These are phyloP conservation scores for Tinea semifulvella DNA, from an alignment of 2,888 invertebrate species.

Conservation along the genomic window DNA sequence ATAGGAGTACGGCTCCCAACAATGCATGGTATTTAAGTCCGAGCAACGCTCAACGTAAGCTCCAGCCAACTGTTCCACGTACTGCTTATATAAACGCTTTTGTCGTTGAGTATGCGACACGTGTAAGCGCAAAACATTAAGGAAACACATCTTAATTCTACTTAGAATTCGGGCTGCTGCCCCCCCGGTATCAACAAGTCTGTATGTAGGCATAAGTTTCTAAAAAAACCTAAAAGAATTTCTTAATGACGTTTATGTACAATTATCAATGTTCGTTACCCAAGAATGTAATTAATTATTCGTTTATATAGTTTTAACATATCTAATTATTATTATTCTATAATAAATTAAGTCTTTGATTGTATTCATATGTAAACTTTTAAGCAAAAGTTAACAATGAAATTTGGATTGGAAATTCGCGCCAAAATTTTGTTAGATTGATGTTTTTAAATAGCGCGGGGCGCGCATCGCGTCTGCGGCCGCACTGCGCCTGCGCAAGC, in stretches of 20 bases:
- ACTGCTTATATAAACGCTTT: slow-evolving; percentile 59
- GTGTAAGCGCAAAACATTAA: slow-evolving; percentile 64
- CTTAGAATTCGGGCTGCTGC: slow-evolving; percentile 29
- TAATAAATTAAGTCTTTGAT: too few relatives aligned
- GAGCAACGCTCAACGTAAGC: slow-evolving; percentile 54
- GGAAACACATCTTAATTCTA: slow-evolving; percentile 60
- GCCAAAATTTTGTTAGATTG: too few relatives aligned
- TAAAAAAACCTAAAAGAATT: background rate
- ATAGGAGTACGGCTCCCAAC: slow-evolving; percentile 38
- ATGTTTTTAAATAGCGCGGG: too few relatives aligned
- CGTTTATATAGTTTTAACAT: too few relatives aligned
- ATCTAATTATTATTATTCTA: too few relatives aligned
- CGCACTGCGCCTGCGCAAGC: slow-evolving; percentile 37
- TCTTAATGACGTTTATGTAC: background rate
- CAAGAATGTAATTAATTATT: slow-evolving; percentile 2
- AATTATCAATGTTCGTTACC: slow-evolving; percentile 1
- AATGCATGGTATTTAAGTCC: slow-evolving; percentile 36
- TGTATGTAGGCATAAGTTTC: slow-evolving; percentile 39
- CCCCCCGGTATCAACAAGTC: slow-evolving; percentile 34
- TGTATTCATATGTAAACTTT: slow-evolving; percentile 55
- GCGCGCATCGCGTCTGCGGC: slow-evolving; percentile 36
- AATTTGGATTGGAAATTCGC: too few relatives aligned
- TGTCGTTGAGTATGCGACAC: slow-evolving; percentile 60
- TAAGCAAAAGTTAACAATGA: slow-evolving; percentile 21
- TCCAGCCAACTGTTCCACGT: slow-evolving; percentile 55